Conservation (phyloP, 2,888 invertebrate genomes). For the Eurytoma adleriae region DNA sequence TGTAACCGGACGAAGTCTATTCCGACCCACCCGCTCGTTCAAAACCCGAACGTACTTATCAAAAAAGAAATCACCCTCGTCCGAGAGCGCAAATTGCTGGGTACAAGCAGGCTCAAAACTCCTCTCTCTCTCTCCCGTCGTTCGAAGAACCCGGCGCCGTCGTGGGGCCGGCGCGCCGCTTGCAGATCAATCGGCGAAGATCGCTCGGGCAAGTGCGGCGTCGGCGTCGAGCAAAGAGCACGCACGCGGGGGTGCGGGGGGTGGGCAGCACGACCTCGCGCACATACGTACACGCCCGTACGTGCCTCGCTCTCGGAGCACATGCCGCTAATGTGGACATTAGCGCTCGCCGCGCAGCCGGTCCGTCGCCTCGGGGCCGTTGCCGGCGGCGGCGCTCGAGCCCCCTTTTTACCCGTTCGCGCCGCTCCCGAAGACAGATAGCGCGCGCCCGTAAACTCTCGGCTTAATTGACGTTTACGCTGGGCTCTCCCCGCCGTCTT, state of each 20-base stretch:
- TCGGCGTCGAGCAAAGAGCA: conserved; percentile 14
- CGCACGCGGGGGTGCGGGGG: conserved; percentile 11
- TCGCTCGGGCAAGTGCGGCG: neutral
- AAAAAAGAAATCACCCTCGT: too few species aligned
- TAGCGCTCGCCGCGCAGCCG: conserved; percentile 56
- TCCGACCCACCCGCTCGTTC: too few species aligned
- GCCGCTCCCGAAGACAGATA: conserved; percentile 44
- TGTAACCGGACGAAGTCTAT: too few species aligned
- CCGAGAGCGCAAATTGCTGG: conserved; percentile 9
- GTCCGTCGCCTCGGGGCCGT: conserved; percentile 41
- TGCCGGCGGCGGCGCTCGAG: neutral
- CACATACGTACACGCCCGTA: neutral
- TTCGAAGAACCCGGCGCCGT: neutral
- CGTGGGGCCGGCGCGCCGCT: conserved; percentile 51
- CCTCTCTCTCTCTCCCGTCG: too few species aligned
- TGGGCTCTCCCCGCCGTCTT: conserved; percentile 24
- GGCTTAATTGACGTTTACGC: conserved; percentile 55
- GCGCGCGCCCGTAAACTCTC: conserved; percentile 41
- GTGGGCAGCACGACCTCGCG: neutral
- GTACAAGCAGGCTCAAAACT: conserved; percentile 6
- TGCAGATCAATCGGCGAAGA: conserved; percentile 69
- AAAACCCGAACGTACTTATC: too few species aligned
- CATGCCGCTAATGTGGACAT: conserved; percentile 72
- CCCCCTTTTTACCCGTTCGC: conserved; percentile 31
- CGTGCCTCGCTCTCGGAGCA: conserved; percentile 67